Percentiles rank a stretch among this genome's conserved stretches.
Evolutionary conservation across 2,888 invertebrate species (phyloP).

Genomic region (Synanthedon myopaeformis): DNA sequence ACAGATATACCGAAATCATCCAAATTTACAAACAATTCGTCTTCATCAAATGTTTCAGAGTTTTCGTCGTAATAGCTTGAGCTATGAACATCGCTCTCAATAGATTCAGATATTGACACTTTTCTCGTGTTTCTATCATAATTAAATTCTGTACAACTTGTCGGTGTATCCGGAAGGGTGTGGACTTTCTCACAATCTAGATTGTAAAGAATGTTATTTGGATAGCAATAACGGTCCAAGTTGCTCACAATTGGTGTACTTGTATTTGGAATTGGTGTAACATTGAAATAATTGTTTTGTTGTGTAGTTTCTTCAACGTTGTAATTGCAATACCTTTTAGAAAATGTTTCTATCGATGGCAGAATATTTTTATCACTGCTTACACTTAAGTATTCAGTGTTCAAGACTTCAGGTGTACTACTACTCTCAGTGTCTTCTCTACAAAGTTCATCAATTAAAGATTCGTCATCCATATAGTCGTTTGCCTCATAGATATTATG

Average conservation of each 20-base stretch:
- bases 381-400: conserved; percentile 38
- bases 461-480: conserved; percentile 62
- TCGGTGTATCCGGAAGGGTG: conserved; percentile 52
- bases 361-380: conserved; percentile 24
- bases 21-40: conserved; percentile 57
- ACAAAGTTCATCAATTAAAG: conserved; percentile 56
- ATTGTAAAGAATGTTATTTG: conserved; percentile 55
- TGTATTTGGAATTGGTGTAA: conserved; percentile 16
- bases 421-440: conserved; percentile 54
- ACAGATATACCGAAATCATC: conserved; percentile 55
- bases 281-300: conserved; percentile 14
- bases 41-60: conserved; percentile 56
- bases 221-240: conserved; percentile 59
- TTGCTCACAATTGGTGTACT: conserved; percentile 31
- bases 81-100: conserved; percentile 58
- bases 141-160: conserved; percentile 52
- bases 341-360: conserved; percentile 61
- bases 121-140: conserved; percentile 49
- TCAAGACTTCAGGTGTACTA: conserved; percentile 43
- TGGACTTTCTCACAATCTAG: conserved; percentile 46
- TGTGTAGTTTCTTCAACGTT: conserved; percentile 24
- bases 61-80: conserved; percentile 55
- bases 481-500: conserved; percentile 29
- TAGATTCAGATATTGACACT: conserved; percentile 51
- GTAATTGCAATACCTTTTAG: conserved; percentile 47